Percentiles rank a stretch among this genome's conserved stretches.
These are phyloP conservation scores for Epicampocera succincta DNA, from an alignment of 2,888 invertebrate genomes.

Conservation along the genomic window DNA sequence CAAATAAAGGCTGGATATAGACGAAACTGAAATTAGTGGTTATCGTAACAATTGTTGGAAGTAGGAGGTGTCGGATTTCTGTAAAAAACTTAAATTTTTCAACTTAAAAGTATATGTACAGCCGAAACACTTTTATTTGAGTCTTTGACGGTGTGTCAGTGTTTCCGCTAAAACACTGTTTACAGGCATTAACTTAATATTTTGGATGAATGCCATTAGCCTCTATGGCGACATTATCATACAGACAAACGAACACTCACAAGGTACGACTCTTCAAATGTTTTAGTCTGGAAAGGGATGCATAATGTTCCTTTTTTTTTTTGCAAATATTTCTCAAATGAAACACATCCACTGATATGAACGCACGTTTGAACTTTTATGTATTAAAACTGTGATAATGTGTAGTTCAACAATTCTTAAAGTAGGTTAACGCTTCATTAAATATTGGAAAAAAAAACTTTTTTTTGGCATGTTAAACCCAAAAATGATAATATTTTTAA, in stretches of 20 bases:
- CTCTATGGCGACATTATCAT: constrained; percentile 67
- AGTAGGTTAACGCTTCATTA: constrained; percentile 67
- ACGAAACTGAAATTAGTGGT: no score
- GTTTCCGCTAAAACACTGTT: constrained; percentile 36
- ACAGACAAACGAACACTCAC: constrained; percentile 9
- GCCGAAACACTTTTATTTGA: background rate
- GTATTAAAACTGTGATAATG: constrained; percentile 4
- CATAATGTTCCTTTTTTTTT: no score
- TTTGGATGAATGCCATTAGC: constrained; percentile 68
- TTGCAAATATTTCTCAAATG: no score
- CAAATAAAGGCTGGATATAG: no score
- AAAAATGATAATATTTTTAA: constrained; percentile 10
- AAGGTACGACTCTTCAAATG: no score
- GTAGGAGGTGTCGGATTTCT: no score
- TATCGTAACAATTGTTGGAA: no score
- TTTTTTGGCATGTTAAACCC: constrained; percentile 34
- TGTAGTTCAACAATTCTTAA: constrained; percentile 58
- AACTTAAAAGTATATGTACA: background rate
- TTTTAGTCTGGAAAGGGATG: no score
- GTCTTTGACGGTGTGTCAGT: background rate
- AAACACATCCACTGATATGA: background rate
- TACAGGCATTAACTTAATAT: constrained; percentile 62
- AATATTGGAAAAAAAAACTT: constrained; percentile 60
- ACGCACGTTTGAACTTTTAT: background rate
- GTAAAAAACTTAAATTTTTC: no score